Base-by-base conservation (phyloP, 2,888 invertebrate genomes). In the Enchytraeus crypticus region DNA sequence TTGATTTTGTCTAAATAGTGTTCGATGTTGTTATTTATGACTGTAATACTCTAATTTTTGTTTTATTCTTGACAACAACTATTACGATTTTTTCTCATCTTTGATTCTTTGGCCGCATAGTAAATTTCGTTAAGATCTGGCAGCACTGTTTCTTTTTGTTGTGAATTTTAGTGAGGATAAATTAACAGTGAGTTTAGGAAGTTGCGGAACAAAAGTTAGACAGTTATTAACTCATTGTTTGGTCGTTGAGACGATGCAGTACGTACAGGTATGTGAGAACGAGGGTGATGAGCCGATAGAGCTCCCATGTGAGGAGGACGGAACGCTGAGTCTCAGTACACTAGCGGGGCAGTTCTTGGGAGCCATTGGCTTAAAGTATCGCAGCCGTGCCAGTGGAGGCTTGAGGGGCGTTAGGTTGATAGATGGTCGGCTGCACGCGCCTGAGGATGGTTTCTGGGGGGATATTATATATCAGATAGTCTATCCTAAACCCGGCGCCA, bases 261-360 rank as follows among this genome's bases (percentile, higher is more conserved):
- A 87, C 79, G 86, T 92, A 79, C 90, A 91, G 84, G 93, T 95
- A 68, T 89, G 91, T 72, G 96, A 96, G 81, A 92, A 93, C 77
- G 95, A 93, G 81, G 70, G 68, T 26, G 89, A 91, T 66, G 95
- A 95, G 78, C 89, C 93, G 21, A 92, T 97, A 71, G 97, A 97
- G 82, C 84, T 97, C 71, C 97, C 96, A n/a, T 87, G 89, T 63
- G 96, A 97, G 82, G 86, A 89, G 72, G 95, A 97, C 82, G 89
- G 90, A 63, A 92, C 92, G 27, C 81, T 97, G 66, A 82, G 95
- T 65, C 82, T 98, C 72, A 89, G 92, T 62, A 98, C 98, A n/a
- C 83, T 99, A 62, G 87, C 92, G 69, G 96, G 92, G 54, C 95
- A 97, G 80, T 98, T 92, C 82, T 97, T 97, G 61, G 96, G 96